Evolutionary conservation across 2,888 invertebrate genomes (phyloP).

Genomic region (Conus canariensis): DNA sequence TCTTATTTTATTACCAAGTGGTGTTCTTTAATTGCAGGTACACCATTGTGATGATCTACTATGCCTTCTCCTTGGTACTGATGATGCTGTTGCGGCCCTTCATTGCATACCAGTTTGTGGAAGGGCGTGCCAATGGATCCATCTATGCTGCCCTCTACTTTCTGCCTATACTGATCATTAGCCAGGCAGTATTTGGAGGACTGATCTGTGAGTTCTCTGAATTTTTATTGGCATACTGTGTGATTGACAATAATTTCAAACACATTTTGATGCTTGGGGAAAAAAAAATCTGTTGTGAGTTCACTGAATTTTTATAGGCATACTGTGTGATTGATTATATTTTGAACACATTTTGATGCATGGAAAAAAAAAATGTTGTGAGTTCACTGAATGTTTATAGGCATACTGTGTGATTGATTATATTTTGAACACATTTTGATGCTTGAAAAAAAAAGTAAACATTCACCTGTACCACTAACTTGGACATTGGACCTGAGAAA

Average conservation of each 20-base stretch:
- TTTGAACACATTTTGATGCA: too few species aligned
- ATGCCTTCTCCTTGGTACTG: constrained; percentile 88
- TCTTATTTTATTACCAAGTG: too few species aligned
- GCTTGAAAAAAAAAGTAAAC: too few species aligned
- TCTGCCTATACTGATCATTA: constrained; percentile 90
- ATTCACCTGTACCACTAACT: too few species aligned
- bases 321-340: too few species aligned
- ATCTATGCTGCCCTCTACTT: constrained; percentile 97
- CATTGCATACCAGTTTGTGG: constrained; percentile 82
- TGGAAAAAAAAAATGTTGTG: too few species aligned
- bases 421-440: too few species aligned
- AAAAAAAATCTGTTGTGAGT: neutral
- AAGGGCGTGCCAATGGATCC: constrained; percentile 80
- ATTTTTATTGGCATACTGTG: neutral
- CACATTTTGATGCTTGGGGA: neutral
- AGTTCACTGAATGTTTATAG: too few species aligned
- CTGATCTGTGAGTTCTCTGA: constrained; percentile 85
- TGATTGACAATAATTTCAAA: neutral
- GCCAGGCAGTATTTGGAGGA: constrained; percentile 94
- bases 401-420: too few species aligned
- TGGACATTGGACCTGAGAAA: too few species aligned
- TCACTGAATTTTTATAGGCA: too few species aligned
- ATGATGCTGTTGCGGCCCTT: constrained; percentile 90
- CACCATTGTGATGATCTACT: constrained; percentile 94
- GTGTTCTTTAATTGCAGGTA: constrained; percentile 83